Evolutionary conservation across 2,888 invertebrate species (phyloP).

Genomic region (Netelia virgata): DNA sequence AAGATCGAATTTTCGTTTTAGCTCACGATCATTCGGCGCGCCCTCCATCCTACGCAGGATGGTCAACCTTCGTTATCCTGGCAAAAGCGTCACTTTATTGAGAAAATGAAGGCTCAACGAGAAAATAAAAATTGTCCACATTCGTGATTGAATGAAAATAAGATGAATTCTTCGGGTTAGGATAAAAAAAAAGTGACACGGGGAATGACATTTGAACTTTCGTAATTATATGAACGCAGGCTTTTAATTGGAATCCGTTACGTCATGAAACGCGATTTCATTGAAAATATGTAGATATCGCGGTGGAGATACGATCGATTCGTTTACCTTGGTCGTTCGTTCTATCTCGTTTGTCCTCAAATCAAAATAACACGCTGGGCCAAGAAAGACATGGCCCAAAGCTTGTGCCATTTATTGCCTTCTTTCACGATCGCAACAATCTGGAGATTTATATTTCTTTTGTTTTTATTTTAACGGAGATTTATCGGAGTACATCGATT

Average conservation of each 20-base stretch:
- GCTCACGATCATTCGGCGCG: conserved; percentile 46
- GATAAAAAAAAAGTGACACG: conserved; percentile 48
- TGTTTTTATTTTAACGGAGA: background rate
- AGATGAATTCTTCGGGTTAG: conserved; percentile 10
- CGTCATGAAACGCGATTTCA: conserved; percentile 9
- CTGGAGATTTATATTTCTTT: background rate
- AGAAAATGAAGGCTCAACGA: background rate
- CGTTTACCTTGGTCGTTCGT: conserved; percentile 73
- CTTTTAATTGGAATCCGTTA: conserved; percentile 40
- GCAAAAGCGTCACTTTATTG: background rate
- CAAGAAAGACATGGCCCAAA: conserved; percentile 77
- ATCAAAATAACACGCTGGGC: conserved; percentile 72
- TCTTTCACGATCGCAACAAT: conserved; percentile 74
- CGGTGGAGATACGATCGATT: background rate
- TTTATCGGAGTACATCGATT: background rate
- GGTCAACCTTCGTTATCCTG: conserved; percentile 49
- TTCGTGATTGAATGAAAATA: conserved; percentile 11
- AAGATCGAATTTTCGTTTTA: conserved; percentile 21
- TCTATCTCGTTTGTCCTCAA: conserved; percentile 68
- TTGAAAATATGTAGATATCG: background rate
- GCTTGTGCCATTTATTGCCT: conserved; percentile 75
- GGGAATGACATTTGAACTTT: conserved; percentile 63
- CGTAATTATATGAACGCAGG: conserved; percentile 26
- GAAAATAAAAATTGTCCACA: conserved; percentile 9
- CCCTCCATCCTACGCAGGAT: conserved; percentile 74